A percentile compares a stretch with the other conserved stretches of the same genome.
phyloP scores from a whole-genome alignment of 2,888 invertebrate genomes.

The Caenorhabditis parvicauda region DNA sequence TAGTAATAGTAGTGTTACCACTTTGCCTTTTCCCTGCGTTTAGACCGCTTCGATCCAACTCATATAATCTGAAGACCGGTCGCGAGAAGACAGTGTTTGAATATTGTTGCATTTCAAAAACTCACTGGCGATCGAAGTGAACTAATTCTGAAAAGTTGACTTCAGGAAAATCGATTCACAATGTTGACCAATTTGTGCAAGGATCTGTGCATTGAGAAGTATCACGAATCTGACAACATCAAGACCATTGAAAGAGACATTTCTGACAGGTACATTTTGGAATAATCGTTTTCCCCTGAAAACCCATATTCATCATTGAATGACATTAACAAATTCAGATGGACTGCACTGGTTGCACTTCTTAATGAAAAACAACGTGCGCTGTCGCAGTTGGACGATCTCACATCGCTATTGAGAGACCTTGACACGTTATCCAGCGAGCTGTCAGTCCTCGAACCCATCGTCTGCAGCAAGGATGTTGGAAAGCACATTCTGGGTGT shows the following conservation, averaged over 20 bases:
- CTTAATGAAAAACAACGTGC: conserved; percentile 74
- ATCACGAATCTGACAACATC: conserved; percentile 83
- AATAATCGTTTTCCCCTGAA: too few relatives aligned
- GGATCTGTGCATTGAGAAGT: conserved; percentile 85
- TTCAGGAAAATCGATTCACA: conserved; percentile 83
- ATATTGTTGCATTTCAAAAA: too few relatives aligned
- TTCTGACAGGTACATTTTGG: too few relatives aligned
- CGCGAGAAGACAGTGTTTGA: too few relatives aligned
- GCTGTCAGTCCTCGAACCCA: conserved; percentile 76
- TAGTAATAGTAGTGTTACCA: too few relatives aligned
- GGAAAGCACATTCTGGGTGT: conserved; percentile 91
- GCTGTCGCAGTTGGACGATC: conserved; percentile 75
- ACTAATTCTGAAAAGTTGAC: too few relatives aligned
- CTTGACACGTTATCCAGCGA: conserved; percentile 84
- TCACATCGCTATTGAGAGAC: conserved; percentile 85
- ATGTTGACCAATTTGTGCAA: conserved; percentile 89
- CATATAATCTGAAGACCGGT: too few relatives aligned
- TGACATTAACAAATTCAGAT: too few relatives aligned
- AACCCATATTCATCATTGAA: too few relatives aligned
- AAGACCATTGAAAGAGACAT: conserved; percentile 63
- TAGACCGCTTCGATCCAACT: too few relatives aligned
- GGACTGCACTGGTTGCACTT: conserved; percentile 81
- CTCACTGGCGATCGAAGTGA: too few relatives aligned
- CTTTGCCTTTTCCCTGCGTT: too few relatives aligned
- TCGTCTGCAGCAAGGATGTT: conserved; percentile 70